phyloP scores from a whole-genome alignment of 2,113 vertebrate genomes.

The Caloenas nicobarica region DNA sequence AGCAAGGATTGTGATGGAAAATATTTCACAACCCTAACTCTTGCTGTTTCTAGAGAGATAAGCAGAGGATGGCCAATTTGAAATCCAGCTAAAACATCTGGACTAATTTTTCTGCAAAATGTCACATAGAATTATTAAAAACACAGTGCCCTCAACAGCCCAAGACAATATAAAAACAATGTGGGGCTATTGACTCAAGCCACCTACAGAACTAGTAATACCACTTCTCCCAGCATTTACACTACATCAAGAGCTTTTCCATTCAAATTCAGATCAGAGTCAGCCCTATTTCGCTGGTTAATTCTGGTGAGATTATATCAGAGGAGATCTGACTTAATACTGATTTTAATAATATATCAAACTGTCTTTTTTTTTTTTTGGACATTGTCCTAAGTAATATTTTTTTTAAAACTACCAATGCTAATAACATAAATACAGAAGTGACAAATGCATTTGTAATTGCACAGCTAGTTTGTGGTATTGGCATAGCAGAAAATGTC shows the following conservation, averaged over 20 bases:
- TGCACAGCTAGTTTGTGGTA: neutral
- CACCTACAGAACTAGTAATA: neutral
- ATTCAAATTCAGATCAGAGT: neutral
- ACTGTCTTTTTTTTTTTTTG: neutral
- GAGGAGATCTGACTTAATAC: neutral
- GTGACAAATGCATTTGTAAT: conserved; percentile 6
- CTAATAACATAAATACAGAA: conserved; percentile 5
- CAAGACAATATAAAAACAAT: neutral
- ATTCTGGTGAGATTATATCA: neutral
- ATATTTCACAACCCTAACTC: conserved; percentile 36
- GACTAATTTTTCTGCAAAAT: conserved; percentile 1
- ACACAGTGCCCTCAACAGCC: neutral
- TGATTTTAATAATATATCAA: neutral
- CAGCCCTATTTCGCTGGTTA: neutral
- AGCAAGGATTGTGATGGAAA: conserved; percentile 46
- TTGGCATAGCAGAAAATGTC: neutral
- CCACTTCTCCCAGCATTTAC: neutral
- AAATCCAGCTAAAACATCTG: conserved; percentile 32
- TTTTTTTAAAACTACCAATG: neutral
- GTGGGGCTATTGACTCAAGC: neutral
- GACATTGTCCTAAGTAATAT: neutral
- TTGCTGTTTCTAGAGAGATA: conserved; percentile 60
- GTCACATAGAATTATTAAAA: neutral
- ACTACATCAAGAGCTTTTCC: neutral
- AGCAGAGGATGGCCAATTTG: conserved; percentile 10